A percentile compares a stretch with the other conserved stretches of the same genome.
phyloP scores from a whole-genome alignment of 2,888 invertebrate species.

The Eilema caniola region DNA sequence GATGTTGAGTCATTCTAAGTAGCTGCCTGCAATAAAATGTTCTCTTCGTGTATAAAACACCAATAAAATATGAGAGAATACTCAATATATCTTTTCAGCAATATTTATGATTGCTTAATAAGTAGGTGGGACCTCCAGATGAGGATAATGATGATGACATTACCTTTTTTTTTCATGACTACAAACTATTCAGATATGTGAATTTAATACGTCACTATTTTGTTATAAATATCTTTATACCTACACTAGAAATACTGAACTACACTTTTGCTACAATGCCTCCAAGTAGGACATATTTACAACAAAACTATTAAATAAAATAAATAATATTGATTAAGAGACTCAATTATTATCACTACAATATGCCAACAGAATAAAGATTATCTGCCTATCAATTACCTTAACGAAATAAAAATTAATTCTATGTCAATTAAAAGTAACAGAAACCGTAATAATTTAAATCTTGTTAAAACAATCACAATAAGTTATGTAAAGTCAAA shows the following conservation, averaged over 20 bases:
- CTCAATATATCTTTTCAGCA: constrained; percentile 39
- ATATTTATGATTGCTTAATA: no score
- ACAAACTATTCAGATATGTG: no score
- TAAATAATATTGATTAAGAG: background rate
- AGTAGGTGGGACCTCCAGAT: no score
- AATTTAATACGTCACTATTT: no score
- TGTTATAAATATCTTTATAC: no score
- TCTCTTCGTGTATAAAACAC: constrained; percentile 41
- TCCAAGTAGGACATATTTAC: background rate
- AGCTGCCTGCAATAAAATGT: constrained; percentile 50
- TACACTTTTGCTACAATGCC: background rate
- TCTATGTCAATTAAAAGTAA: constrained; percentile 26
- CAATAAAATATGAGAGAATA: constrained; percentile 50
- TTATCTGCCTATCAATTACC: constrained; percentile 11
- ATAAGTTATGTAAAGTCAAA: constrained; percentile 34
- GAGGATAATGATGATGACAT: no score
- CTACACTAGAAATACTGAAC: no score
- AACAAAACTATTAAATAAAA: no score
- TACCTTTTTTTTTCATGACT: no score
- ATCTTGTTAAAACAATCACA: constrained; percentile 51
- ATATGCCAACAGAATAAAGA: background rate
- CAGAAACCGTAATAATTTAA: constrained; percentile 38
- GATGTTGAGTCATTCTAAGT: constrained; percentile 56
- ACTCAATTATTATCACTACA: background rate
- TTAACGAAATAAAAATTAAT: constrained; percentile 19